These are phyloP conservation scores for Tinea pellionella DNA, from an alignment of 2,888 invertebrate genomes.

Conservation along the genomic window DNA sequence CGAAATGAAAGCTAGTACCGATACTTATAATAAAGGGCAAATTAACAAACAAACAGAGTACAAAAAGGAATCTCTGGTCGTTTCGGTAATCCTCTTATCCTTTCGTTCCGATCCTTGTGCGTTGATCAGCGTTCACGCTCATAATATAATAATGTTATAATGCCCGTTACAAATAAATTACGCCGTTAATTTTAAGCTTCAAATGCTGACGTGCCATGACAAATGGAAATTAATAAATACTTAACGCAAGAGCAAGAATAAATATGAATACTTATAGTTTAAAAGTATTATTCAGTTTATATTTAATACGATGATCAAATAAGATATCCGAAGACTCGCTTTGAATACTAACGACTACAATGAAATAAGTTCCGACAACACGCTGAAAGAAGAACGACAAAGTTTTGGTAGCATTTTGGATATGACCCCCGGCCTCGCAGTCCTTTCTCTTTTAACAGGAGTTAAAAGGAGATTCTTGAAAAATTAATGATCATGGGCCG, in stretches of 20 bases:
- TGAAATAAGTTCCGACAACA: not conserved
- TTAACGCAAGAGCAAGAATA: not conserved
- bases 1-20: slow-evolving; percentile 1
- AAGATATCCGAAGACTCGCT: not conserved
- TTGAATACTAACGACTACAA: not conserved
- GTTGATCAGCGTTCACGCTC: not conserved
- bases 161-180: not conserved
- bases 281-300: not conserved
- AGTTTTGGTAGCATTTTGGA: not conserved
- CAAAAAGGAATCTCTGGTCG: slow-evolving; percentile 16
- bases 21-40: slow-evolving; percentile 24
- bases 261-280: not conserved
- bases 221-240: not conserved
- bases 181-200: not conserved
- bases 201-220: not conserved
- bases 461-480: slow-evolving; percentile 21
- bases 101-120: slow-evolving; percentile 26
- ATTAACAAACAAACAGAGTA: slow-evolving; percentile 36
- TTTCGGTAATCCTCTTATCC: slow-evolving; percentile 44
- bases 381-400: not conserved
- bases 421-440: not conserved
- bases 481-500: slow-evolving; percentile 29
- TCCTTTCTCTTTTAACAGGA: not conserved
- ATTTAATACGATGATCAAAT: not conserved
- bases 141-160: not conserved